Base-by-base conservation (phyloP, 2,888 invertebrate species). In the Drosophila infuscata region DNA sequence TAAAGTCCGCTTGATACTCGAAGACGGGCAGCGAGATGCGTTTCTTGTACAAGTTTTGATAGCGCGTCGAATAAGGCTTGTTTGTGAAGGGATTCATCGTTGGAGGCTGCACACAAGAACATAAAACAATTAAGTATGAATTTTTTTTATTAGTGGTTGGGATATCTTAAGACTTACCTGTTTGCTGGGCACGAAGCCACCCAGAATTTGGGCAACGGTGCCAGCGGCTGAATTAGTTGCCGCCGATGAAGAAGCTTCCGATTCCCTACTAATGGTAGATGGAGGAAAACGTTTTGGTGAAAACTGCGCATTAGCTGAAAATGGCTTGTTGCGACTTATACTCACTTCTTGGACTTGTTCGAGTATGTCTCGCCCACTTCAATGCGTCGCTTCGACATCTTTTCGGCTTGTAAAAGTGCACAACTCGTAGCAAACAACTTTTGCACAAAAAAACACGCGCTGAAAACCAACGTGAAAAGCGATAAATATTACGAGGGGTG, bases 1-100 rank as follows among this genome's bases (percentile, higher is more conserved):
- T 97, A 93, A 99, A 99, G 93, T 99, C 98, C 2, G 96, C 96
- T 89, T 97, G 96, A 94, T 99, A 99, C 92, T 99, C 99, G 95
- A 99, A 99, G 0, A 99, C 99, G 0, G 99, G 99, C 71, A 99
- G 94, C 2, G 96, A 96, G 36, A 97, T 96, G 38, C 99, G 95
- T 85, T 99, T 98, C 63, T 97, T 96, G 73, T 97, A 96, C 58
- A 98, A 94, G 82, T 98, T 97, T 93, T 97, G 96, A 92, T 98
- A 99, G 76, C 97, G 96, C 54, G 96, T 96, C 0, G 99, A 97
- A 92, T 96, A 99, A 1, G 98, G 97, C 68, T 96, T 94, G 32
- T 96, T 95, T 81, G 96, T 98, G 88, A 96, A 97, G 0, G 96
- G 95, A 92, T 99, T 99, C 9, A 96, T 93, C 0, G 95, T 94